Conservation (phyloP, 2,113 vertebrate genomes). For the Zapus hudsonius region DNA sequence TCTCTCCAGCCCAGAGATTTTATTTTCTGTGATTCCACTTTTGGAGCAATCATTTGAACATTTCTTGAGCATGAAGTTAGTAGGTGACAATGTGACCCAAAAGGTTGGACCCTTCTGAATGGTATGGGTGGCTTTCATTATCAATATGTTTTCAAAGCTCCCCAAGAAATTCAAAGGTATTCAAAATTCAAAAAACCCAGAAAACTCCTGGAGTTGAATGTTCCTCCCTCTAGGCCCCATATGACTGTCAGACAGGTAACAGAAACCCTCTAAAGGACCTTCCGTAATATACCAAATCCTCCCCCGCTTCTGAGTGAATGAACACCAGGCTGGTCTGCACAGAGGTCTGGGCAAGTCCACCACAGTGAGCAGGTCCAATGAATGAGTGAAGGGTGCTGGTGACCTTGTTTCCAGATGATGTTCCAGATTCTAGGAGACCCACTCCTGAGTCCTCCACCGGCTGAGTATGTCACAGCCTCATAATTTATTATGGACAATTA, state of each 20-base stretch:
- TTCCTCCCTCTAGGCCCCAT: not conserved
- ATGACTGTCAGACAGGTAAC: not conserved
- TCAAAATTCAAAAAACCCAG: no score
- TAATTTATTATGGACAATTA: no score
- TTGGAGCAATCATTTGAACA: no score
- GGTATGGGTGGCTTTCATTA: not conserved
- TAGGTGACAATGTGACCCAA: no score
- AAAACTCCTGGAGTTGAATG: not conserved
- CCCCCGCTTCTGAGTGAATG: not conserved
- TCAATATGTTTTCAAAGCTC: not conserved
- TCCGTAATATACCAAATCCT: not conserved
- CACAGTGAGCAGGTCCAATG: not conserved
- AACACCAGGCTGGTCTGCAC: not conserved
- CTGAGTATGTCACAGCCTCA: not conserved
- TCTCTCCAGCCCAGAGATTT: no score
- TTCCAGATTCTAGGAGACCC: not conserved
- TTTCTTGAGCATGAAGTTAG: no score
- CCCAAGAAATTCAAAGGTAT: not conserved
- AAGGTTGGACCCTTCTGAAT: not conserved
- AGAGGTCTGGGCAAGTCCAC: not conserved
- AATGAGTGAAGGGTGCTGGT: no score
- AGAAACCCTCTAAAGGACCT: not conserved
- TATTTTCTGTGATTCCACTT: no score
- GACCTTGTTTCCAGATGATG: not conserved
- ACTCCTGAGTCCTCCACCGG: not conserved